Conservation (phyloP, 2,113 vertebrate species). For the Galbula dea region DNA sequence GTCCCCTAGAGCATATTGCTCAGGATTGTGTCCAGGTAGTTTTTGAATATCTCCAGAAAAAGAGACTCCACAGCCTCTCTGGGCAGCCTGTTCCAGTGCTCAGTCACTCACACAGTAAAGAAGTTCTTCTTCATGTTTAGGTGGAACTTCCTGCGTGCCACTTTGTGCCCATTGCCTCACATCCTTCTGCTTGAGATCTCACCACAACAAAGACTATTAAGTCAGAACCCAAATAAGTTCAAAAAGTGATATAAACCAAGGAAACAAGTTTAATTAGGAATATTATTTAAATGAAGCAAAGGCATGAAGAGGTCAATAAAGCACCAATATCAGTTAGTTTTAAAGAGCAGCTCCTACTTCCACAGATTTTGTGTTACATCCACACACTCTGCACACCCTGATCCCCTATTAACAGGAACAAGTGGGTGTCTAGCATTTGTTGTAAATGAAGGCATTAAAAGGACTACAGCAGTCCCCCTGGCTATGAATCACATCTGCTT, state of each 20-base stretch:
- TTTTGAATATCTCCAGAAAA: no score
- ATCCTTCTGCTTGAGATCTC: no score
- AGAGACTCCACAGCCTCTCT: no score
- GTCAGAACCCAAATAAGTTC: neutral
- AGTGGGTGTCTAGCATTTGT: neutral
- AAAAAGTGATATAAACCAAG: neutral
- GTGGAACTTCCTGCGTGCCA: no score
- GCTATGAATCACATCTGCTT: neutral
- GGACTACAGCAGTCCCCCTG: neutral
- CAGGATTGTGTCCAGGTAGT: no score
- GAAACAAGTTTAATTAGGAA: neutral
- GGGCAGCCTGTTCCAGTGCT: no score
- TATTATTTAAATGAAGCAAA: no score
- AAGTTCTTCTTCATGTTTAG: no score
- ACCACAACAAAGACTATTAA: neutral
- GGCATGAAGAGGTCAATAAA: neutral
- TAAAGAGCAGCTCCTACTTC: neutral
- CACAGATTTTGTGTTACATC: neutral
- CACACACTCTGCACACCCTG: neutral
- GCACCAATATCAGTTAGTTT: neutral
- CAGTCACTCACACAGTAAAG: no score
- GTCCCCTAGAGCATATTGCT: no score
- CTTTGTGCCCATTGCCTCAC: no score
- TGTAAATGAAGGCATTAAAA: neutral
- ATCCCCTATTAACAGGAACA: neutral